These are phyloP conservation scores for Anticlea derivata DNA, from an alignment of 2,888 invertebrate genomes.

Conservation along the genomic window DNA sequence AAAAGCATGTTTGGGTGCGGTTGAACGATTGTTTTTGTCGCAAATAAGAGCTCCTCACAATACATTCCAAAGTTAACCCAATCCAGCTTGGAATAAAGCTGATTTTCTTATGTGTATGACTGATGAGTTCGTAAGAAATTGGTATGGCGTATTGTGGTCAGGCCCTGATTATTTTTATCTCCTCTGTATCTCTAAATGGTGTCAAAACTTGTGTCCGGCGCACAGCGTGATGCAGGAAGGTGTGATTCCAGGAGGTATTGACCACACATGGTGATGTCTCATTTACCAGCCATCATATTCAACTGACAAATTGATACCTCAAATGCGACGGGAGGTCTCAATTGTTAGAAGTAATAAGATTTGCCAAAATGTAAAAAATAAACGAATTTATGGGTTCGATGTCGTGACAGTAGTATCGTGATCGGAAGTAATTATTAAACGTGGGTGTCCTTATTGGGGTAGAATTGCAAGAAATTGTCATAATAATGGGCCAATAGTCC, in stretches of 20 bases:
- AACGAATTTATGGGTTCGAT: conserved; percentile 44
- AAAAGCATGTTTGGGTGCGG: conserved; percentile 65
- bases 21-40: conserved; percentile 70
- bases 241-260: conserved; percentile 63
- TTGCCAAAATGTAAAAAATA: conserved; percentile 40
- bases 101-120: conserved; percentile 23
- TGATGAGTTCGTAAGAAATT: conserved; percentile 31
- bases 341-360: conserved; percentile 57
- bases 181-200: conserved; percentile 68
- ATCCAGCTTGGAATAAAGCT: conserved; percentile 31
- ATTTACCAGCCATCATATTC: conserved; percentile 62
- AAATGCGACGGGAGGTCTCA: conserved; percentile 65
- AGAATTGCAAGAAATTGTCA: conserved; percentile 44
- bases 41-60: conserved; percentile 32
- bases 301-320: conserved; percentile 70
- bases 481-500: conserved; percentile 49
- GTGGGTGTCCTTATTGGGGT: conserved; percentile 49
- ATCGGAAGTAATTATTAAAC: conserved; percentile 68
- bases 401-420: conserved; percentile 54
- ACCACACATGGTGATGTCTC: conserved; percentile 78
- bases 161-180: conserved; percentile 77
- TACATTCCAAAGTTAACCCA: conserved; percentile 1
- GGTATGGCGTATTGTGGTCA: conserved; percentile 65
- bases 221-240: conserved; percentile 80
- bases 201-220: conserved; percentile 79